Percentiles rank a stretch among this genome's conserved stretches.
phyloP scores from a whole-genome alignment of 2,113 vertebrate genomes.

The Vimba vimba region DNA sequence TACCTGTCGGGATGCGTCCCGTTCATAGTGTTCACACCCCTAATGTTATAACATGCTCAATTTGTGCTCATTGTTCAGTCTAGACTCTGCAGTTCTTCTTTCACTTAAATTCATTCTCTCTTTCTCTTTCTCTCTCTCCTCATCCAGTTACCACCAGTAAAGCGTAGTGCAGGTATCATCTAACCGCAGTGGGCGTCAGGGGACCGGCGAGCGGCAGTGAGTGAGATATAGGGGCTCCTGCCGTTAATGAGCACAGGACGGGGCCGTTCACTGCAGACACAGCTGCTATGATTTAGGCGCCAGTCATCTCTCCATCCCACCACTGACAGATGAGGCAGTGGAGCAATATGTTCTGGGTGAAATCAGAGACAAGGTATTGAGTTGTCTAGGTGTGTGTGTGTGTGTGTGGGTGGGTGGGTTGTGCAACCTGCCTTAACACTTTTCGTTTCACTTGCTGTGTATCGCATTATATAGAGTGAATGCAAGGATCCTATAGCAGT shows the following conservation, averaged over 20 bases:
- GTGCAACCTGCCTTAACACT: constrained; percentile 13
- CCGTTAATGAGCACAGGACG: constrained; percentile 25
- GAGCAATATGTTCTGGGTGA: constrained; percentile 50
- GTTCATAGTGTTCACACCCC: not conserved
- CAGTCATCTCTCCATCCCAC: constrained; percentile 42
- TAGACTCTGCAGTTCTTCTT: not conserved
- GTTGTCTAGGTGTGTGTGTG: constrained; percentile 35
- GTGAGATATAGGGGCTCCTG: constrained; percentile 44
- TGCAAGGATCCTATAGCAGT: not conserved
- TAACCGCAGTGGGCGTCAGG: constrained; percentile 44
- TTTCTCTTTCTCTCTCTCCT: not conserved
- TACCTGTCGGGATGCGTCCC: not conserved
- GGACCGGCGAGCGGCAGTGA: constrained; percentile 39
- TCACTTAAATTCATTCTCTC: not conserved
- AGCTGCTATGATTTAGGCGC: constrained; percentile 54
- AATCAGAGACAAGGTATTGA: constrained; percentile 50
- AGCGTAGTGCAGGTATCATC: constrained; percentile 36
- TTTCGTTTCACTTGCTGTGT: constrained; percentile 14
- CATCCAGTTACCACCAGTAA: too few species aligned
- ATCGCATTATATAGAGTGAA: not conserved
- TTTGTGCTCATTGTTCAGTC: not conserved
- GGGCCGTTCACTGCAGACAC: constrained; percentile 36
- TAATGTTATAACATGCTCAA: not conserved
- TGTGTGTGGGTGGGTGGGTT: constrained; percentile 15
- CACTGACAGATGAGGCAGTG: constrained; percentile 35